Percentiles rank a stretch among this genome's conserved stretches.
Conservation (phyloP, 1,140 invertebrate genomes). For the Latrodectus geometricus region DNA sequence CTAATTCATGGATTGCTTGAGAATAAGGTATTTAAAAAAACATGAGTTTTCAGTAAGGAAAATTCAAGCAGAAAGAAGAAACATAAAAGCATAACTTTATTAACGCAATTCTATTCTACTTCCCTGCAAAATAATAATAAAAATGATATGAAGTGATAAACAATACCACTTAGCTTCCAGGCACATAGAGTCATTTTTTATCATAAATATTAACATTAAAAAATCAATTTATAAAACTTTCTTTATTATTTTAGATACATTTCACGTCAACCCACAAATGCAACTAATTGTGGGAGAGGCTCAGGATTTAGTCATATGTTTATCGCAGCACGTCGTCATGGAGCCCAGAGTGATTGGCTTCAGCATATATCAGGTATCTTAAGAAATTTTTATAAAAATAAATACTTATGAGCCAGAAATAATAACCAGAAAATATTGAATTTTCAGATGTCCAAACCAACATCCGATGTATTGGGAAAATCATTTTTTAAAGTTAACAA, state of each 20-base stretch:
- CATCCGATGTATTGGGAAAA: constrained; percentile 71
- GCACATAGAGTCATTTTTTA: too few species aligned
- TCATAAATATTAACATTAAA: too few species aligned
- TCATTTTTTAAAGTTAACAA: constrained; percentile 90
- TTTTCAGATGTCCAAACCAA: constrained; percentile 49
- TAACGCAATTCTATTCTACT: too few species aligned
- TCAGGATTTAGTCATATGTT: constrained; percentile 86
- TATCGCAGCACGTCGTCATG: constrained; percentile 91
- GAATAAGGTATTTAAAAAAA: too few species aligned
- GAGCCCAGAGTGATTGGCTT: constrained; percentile 95
- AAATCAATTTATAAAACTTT: background rate
- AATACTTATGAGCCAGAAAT: background rate
- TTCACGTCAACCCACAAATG: constrained; percentile 93
- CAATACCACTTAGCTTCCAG: too few species aligned
- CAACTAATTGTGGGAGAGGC: constrained; percentile 81
- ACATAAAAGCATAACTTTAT: too few species aligned
- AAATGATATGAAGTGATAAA: too few species aligned
- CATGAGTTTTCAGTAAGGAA: too few species aligned
- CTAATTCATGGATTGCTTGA: too few species aligned
- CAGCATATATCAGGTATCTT: constrained; percentile 80
- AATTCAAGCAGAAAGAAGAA: too few species aligned
- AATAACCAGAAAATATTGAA: background rate
- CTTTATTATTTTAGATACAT: constrained; percentile 77
- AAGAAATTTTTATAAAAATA: background rate
- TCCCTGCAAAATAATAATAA: too few species aligned